These are phyloP conservation scores for Salpingus planirostris DNA, from an alignment of 2,888 invertebrate species.

Conservation along the genomic window DNA sequence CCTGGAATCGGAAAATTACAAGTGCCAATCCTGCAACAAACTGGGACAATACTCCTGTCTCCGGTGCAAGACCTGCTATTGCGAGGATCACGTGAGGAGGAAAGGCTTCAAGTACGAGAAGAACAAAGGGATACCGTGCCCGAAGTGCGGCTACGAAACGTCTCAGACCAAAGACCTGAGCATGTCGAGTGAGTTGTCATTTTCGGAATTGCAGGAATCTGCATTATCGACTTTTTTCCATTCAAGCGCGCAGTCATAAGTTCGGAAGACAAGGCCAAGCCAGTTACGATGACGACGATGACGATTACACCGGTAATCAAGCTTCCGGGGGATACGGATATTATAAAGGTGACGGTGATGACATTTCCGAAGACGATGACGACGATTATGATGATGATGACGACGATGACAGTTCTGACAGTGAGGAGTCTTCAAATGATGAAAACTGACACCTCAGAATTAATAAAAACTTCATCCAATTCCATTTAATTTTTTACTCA, in stretches of 20 bases:
- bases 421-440: constrained; percentile 11
- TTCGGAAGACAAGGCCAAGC: constrained; percentile 77
- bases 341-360: constrained; percentile 42
- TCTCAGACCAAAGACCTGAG: constrained; percentile 88
- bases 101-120: constrained; percentile 85
- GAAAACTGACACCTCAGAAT: constrained; percentile 13
- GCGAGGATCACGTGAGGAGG: constrained; percentile 90
- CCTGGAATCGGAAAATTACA: constrained; percentile 88
- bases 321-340: constrained; percentile 45
- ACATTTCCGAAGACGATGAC: constrained; percentile 43
- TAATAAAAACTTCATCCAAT: too few species aligned
- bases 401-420: constrained; percentile 26
- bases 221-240: background rate
- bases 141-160: constrained; percentile 90
- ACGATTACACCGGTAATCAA: constrained; percentile 31
- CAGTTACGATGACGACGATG: constrained; percentile 47
- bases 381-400: constrained; percentile 35
- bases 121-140: constrained; percentile 80
- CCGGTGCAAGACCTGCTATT: constrained; percentile 92
- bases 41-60: constrained; percentile 92
- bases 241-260: constrained; percentile 70
- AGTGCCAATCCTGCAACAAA: constrained; percentile 93
- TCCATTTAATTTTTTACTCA: too few species aligned
- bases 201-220: background rate
- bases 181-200: constrained; percentile 73